phyloP scores from a whole-genome alignment of 1,140 invertebrate species.

The Trinorchestia longiramus region DNA sequence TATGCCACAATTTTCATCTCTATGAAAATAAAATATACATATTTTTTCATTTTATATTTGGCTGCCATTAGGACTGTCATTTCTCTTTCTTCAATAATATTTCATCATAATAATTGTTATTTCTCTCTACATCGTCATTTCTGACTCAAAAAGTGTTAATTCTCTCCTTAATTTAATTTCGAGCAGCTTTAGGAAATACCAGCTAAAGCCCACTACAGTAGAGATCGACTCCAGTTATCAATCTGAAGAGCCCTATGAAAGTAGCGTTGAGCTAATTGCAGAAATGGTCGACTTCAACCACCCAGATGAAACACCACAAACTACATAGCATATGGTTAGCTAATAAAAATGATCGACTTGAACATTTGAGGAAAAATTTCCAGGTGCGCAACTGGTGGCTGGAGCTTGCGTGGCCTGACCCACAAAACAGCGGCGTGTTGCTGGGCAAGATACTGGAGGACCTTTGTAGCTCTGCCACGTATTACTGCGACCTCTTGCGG shows the following conservation, averaged over 20 bases:
- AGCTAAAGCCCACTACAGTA: no score
- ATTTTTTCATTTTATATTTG: no score
- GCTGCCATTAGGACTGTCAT: no score
- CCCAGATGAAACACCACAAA: background rate
- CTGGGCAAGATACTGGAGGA: slow-evolving; percentile 64
- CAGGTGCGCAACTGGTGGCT: slow-evolving; percentile 66
- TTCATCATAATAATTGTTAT: no score
- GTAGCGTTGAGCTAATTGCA: background rate
- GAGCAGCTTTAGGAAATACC: no score
- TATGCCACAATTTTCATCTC: no score
- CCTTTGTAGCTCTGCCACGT: slow-evolving; percentile 60
- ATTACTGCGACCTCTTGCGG: slow-evolving; percentile 61
- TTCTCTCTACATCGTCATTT: no score
- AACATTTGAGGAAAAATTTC: slow-evolving; percentile 1
- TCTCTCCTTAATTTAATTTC: no score
- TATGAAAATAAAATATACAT: no score
- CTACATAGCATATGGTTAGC: background rate
- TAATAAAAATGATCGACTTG: background rate
- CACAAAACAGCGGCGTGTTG: slow-evolving; percentile 62
- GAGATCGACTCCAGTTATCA: background rate
- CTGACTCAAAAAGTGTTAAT: no score
- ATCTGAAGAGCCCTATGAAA: background rate
- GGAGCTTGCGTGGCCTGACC: slow-evolving; percentile 65
- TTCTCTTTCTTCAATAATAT: no score
- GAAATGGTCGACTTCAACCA: background rate